phyloP scores from a whole-genome alignment of 2,888 invertebrate genomes.

The Drosophila birchii region DNA sequence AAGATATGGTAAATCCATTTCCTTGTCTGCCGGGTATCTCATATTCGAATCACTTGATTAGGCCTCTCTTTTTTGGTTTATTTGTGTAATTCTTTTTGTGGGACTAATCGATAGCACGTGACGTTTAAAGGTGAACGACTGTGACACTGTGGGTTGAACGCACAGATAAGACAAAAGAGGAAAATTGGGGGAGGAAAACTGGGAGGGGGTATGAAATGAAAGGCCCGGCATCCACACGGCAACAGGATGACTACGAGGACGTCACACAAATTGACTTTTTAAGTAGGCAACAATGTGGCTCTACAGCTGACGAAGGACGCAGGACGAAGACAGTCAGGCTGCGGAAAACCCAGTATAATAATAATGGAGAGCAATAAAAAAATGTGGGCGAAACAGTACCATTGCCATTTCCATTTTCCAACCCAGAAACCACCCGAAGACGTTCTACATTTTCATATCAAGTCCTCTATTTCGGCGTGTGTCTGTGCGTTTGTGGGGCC shows the following conservation, averaged over 20 bases:
- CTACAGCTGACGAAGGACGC: slow-evolving; percentile 43
- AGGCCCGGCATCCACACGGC: slow-evolving; percentile 43
- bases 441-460: slow-evolving; percentile 43
- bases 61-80: not conserved
- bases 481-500: slow-evolving; percentile 42
- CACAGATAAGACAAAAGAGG: slow-evolving; percentile 30
- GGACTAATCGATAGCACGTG: slow-evolving; percentile 82
- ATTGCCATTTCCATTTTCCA: slow-evolving; percentile 35
- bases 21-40: not conserved
- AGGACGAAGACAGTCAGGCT: not conserved
- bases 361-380: slow-evolving; percentile 67
- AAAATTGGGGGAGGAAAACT: slow-evolving; percentile 13
- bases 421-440: slow-evolving; percentile 24
- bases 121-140: slow-evolving; percentile 83
- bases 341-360: slow-evolving; percentile 43
- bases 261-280: slow-evolving; percentile 75
- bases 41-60: not conserved
- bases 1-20: no score
- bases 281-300: slow-evolving; percentile 63
- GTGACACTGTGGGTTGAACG: slow-evolving; percentile 50
- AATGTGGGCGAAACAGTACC: slow-evolving; percentile 38
- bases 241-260: slow-evolving; percentile 55
- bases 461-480: slow-evolving; percentile 28
- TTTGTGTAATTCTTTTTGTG: slow-evolving; percentile 34
- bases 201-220: not conserved